phyloP scores from a whole-genome alignment of 2,113 vertebrate genomes.

The Sorex fumeus region DNA sequence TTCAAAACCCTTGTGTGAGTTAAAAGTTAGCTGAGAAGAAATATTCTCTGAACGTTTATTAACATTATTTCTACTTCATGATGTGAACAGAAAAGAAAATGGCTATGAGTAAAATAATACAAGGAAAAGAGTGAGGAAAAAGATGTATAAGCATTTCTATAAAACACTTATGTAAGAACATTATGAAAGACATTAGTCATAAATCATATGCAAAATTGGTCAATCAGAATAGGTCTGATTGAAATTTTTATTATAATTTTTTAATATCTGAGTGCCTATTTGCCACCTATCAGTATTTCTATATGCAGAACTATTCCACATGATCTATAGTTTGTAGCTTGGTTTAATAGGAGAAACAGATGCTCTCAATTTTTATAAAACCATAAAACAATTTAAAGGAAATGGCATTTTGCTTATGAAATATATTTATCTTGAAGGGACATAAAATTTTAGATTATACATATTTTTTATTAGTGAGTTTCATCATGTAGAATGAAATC shows the following conservation, averaged over 20 bases:
- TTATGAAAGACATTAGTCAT: not conserved
- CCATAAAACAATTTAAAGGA: slow-evolving; percentile 27
- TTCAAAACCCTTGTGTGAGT: slow-evolving; percentile 9
- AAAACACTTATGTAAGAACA: not conserved
- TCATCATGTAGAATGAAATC: not conserved
- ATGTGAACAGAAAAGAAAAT: slow-evolving; percentile 47
- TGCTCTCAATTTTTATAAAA: slow-evolving; percentile 7
- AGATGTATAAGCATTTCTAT: not conserved
- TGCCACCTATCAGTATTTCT: not conserved
- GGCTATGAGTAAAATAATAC: not conserved
- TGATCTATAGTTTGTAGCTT: not conserved
- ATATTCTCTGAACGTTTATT: not conserved
- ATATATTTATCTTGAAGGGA: slow-evolving; percentile 19
- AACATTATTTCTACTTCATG: not conserved
- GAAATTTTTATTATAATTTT: not conserved
- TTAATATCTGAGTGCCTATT: not conserved
- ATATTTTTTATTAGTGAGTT: not conserved
- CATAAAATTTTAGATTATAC: not conserved
- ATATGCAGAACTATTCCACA: not conserved
- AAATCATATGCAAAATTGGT: slow-evolving; percentile 21
- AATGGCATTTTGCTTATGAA: not conserved
- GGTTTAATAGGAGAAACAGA: not conserved
- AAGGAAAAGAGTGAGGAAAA: not conserved
- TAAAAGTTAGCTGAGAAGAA: slow-evolving; percentile 45
- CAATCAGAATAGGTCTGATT: not conserved